phyloP scores from a whole-genome alignment of 1,140 invertebrate genomes.

The Lethocerus indicus region DNA sequence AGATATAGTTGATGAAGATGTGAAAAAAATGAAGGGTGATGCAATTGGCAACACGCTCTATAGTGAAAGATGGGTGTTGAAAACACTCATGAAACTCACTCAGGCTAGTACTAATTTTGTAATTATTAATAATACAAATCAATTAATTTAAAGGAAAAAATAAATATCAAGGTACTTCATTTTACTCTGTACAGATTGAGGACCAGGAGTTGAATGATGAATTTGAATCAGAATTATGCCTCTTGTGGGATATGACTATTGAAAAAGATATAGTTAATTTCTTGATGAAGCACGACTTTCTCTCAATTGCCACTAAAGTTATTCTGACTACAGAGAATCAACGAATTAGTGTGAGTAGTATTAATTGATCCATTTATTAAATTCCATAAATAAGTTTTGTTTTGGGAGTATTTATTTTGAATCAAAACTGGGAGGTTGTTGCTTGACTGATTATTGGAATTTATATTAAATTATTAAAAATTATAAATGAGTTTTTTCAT shows the following conservation, averaged over 20 bases:
- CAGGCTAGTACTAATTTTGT: conserved; percentile 21
- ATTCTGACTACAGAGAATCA: conserved; percentile 28
- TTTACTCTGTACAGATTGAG: conserved; percentile 19
- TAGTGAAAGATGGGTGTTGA: conserved; percentile 51
- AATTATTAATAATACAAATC: conserved; percentile 10
- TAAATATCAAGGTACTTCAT: too few species aligned
- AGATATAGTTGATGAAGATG: conserved; percentile 24
- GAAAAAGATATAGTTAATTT: conserved; percentile 50
- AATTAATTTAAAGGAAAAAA: too few species aligned
- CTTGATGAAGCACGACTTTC: conserved; percentile 40
- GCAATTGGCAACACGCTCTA: conserved; percentile 56
- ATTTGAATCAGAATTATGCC: conserved; percentile 49
- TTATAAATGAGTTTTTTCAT: conserved; percentile 1
- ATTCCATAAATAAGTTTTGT: too few species aligned
- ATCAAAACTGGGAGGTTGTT: not conserved
- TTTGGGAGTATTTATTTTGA: too few species aligned
- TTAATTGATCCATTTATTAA: not conserved
- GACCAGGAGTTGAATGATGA: conserved; percentile 30
- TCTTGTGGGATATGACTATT: conserved; percentile 60
- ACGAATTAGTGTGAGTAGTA: conserved; percentile 30
- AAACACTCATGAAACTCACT: conserved; percentile 33
- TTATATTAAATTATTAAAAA: not conserved
- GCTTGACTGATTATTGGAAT: not conserved
- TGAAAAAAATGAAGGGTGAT: conserved; percentile 42
- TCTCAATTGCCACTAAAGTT: conserved; percentile 33